Evolutionary conservation across 2,797 vertebrate species (phyloP), one percentile per base, ranked within the genome.

Genomic region (Enteromius treurensis): DNA sequence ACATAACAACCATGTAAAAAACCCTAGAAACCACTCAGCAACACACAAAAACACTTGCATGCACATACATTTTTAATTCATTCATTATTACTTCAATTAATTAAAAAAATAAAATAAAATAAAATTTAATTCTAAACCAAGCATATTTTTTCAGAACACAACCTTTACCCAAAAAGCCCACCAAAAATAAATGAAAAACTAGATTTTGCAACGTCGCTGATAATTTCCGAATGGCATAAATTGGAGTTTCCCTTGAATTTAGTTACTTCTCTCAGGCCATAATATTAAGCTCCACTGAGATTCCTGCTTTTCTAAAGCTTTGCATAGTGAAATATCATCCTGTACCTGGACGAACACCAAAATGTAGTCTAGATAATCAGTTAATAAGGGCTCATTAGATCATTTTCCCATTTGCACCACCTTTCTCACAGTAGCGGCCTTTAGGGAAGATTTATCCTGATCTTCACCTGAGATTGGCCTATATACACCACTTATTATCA

Each of bases 231-330:
- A 21, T 34, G 17, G 17, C 7, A n/a, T 32, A 75, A 32, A 13
- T 13, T 40, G 23, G 13, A 69, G 21, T 42, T 40, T 58, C 49
- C 23, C 14, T 55, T 2, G 14, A 53, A 69, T 58, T 21, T 34
- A 8, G 5, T 37, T 58, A 55, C 21, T 19, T 45, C 79, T 51
- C 5, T 45, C 15, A 15, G 67, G 67, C 37, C 13, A 60, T 11
- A 70, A 80, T 45, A 29, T 69, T 32, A 80, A 42, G 21, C 34
- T 79, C 19, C 65, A 42, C 1, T 69, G 65, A 37, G 60, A 47
- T 34, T 21, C 42, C 29, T 9, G 77, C 49, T 79, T 79, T 80
- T 19, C 69, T 42, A 5, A 60, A 68, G 34, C 78, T 69, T 23
- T 79, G n/a, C 14, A 37, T 1, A 55, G 17, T 45, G 17, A 58